Percentiles rank a stretch among this genome's conserved stretches.
These are phyloP conservation scores for Amphipoea oculea DNA, from an alignment of 2,888 invertebrate species.

Conservation along the genomic window DNA sequence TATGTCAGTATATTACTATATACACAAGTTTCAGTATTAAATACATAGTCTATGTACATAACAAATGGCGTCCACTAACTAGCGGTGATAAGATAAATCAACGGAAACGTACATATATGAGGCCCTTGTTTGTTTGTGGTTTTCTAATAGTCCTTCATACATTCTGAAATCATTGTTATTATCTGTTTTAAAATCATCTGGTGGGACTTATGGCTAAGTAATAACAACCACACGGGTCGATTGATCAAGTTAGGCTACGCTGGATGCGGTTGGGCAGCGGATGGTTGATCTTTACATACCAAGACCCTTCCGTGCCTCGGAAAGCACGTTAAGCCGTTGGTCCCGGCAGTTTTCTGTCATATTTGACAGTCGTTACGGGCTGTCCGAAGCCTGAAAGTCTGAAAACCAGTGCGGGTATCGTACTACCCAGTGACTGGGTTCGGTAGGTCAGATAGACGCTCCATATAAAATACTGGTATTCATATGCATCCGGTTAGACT, in stretches of 20 bases:
- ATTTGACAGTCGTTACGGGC: not conserved
- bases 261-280: not conserved
- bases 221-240: not conserved
- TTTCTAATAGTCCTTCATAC: not conserved
- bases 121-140: constrained; percentile 28
- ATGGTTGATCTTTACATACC: not conserved
- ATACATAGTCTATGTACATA: not conserved
- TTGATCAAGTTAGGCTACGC: not conserved
- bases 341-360: not conserved
- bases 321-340: not conserved
- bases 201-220: not conserved
- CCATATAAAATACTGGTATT: not conserved
- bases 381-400: not conserved
- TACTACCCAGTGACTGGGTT: not conserved
- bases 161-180: not conserved
- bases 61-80: constrained; percentile 3
- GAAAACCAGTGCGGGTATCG: not conserved
- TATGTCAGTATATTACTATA: not conserved
- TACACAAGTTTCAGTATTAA: not conserved
- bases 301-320: not conserved
- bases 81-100: constrained; percentile 41
- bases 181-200: not conserved
- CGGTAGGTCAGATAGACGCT: not conserved
- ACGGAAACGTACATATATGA: constrained; percentile 23
- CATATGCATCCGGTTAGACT: not conserved